Evolutionary conservation across 2,797 vertebrate species (phyloP), one percentile per base, ranked within the genome.

Genomic region (Betta splendens): DNA sequence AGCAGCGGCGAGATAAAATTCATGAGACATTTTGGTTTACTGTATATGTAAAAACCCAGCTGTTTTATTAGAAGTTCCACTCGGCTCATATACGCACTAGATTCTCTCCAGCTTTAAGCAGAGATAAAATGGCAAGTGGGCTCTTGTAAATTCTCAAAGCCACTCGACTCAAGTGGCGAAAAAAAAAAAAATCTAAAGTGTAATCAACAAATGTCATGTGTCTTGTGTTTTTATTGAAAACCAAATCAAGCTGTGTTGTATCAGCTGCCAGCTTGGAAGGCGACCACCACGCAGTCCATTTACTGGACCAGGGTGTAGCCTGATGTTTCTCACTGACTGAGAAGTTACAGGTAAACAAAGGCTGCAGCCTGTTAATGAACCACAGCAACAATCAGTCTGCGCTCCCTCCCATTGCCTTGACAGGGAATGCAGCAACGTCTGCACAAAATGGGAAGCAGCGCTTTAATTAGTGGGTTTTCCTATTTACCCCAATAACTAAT

Each of bases 261-360:
- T 77, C 70, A 57, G 48, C 22, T 51, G 33, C 42, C 23, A 22
- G 12, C 51, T 35, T 55, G 51, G 35, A 47, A 2, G 69, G 71
- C 29, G 20, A 20, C 6, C 68, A 72, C 58, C 64, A 72, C 61
- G 72, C 43, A 18, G 35, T 47, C 13, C 26, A 32, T 22, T 73
- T 69, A 37, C 18, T 48, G 38, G 20, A 35, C 35, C 37, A 52
- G 13, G 55, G 53, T 16, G 7, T 45, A 42, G 26, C 25, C 17
- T 25, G 32, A 31, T 3, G 44, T 23, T 53, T 57, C 39, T 53
- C 54, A 57, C 53, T 56, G 45, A 56, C n/a, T 51, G 25, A 59
- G 46, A 36, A 75, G 35, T 32, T 75, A 56, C 53, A 58, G 72
- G 74, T 59, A 73, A 72, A 72, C 59, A 65, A 56, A 64, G 48